Percentiles rank a stretch among this genome's conserved stretches.
Evolutionary conservation across 2,113 vertebrate genomes (phyloP).

Genomic region (Brachionichthys hirsutus): DNA sequence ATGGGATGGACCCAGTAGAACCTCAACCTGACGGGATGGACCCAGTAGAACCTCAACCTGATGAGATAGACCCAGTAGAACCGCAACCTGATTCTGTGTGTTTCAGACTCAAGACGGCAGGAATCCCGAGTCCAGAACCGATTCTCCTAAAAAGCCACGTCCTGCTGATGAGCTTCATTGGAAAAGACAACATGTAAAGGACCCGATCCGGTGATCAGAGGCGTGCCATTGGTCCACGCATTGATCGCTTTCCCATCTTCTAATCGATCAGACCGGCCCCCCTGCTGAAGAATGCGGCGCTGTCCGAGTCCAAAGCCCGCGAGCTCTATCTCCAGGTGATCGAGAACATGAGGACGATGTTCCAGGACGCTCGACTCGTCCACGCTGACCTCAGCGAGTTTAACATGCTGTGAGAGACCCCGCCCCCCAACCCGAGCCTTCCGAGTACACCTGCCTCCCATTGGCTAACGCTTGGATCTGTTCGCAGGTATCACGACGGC

Average conservation of each 20-base stretch:
- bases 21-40: neutral
- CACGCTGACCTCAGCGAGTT: constrained; percentile 98
- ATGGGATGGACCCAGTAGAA: constrained; percentile 1
- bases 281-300: constrained; percentile 86
- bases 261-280: constrained; percentile 85
- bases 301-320: constrained; percentile 89
- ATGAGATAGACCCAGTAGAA: neutral
- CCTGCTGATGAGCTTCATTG: constrained; percentile 94
- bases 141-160: constrained; percentile 92
- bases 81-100: neutral
- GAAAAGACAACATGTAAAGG: constrained; percentile 83
- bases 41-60: neutral
- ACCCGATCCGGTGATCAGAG: neutral
- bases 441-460: neutral
- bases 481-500: constrained; percentile 84
- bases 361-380: constrained; percentile 90
- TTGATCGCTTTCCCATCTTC: neutral
- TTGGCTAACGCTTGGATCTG: neutral
- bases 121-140: constrained; percentile 90
- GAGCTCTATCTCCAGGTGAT: constrained; percentile 91
- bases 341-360: constrained; percentile 93
- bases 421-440: neutral
- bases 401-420: constrained; percentile 87
- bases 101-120: constrained; percentile 86
- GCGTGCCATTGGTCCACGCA: no score